Evolutionary conservation across 2,113 vertebrate genomes (phyloP).

Genomic region (Chionodraco myersi): DNA sequence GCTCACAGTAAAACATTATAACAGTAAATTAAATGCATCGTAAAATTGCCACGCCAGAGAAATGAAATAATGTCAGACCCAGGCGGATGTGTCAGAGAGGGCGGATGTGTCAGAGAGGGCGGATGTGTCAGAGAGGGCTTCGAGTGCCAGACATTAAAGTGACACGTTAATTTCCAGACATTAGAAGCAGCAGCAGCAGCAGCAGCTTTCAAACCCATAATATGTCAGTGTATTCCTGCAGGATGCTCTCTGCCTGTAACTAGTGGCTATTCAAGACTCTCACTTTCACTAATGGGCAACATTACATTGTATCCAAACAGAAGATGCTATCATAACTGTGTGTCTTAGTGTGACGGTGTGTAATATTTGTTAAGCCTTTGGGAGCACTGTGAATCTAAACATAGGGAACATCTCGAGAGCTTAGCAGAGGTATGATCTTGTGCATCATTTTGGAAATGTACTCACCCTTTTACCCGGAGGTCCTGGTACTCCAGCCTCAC

Average conservation of each 20-base stretch:
- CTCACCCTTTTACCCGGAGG: constrained; percentile 97
- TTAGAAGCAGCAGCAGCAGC: constrained; percentile 37
- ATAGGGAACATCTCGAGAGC: constrained; percentile 2
- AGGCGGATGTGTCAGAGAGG: constrained; percentile 31
- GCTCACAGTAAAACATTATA: constrained; percentile 55
- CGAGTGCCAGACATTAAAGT: constrained; percentile 43
- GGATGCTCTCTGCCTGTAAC: constrained; percentile 28
- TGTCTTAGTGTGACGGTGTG: background rate
- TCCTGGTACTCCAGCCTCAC: constrained; percentile 96
- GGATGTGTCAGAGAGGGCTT: constrained; percentile 6
- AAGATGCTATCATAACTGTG: constrained; percentile 22
- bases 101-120: constrained; percentile 23
- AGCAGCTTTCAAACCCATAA: constrained; percentile 39
- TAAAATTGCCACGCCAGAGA: constrained; percentile 39
- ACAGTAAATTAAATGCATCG: constrained; percentile 48
- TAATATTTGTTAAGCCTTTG: constrained; percentile 3
- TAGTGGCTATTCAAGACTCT: constrained; percentile 3
- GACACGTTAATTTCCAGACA: constrained; percentile 70
- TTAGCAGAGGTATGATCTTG: constrained; percentile 22
- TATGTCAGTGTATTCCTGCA: constrained; percentile 69
- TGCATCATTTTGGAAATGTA: constrained; percentile 53
- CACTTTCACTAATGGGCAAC: background rate
- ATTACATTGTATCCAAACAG: constrained; percentile 7
- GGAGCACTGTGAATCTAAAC: constrained; percentile 25
- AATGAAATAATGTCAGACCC: constrained; percentile 52